Base-by-base conservation (phyloP, 2,888 invertebrate genomes). In the Heliothis peltigera region DNA sequence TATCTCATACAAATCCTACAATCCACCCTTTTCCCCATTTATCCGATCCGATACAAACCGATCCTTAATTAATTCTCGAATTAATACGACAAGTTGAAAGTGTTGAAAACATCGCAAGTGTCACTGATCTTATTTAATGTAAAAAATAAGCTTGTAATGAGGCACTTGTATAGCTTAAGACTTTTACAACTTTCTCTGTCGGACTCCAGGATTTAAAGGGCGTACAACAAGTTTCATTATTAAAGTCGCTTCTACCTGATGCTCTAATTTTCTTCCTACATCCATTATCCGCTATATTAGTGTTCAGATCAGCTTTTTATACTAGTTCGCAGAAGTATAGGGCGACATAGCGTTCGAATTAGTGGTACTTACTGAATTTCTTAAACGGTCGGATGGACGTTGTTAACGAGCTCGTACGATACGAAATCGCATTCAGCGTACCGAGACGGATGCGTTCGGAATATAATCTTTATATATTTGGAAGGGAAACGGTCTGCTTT, bases 381-480 rank as follows among this genome's bases (percentile, higher is more conserved):
- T 78, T 75, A 71, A 71, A 68, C 70, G 71, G 70, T 73, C 69
- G 69, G 58, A 74, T 80, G 82, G 80, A 77, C 80, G 84, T 72
- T 74, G 81, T 81, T 84, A 87, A 87, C 79, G 75, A 87, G 82
- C 82, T 83, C 84, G 86, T 84, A 82, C 81, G 79, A 85, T 86
- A 85, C 81, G 83, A 84, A 85, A 85, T 85, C 84, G 82, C 77
- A 87, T 77, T 82, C 85, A 84, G 70, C 83, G 85, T 81, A 83
- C 83, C 85, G 86, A 84, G 86, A 87, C 89, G 85, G 85, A 89
- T 88, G 90, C 84, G 89, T 88, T 86, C 80, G 81, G 87, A 89
- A 89, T 90, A 89, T 83, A 87, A 83, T 87, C 85, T 22, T 86
- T 74, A 85, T 91, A 90, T 90, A 90, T 92, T 92, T 89, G 91